These are phyloP conservation scores for Crocuta crocuta DNA, from an alignment of 2,113 vertebrate species.

Conservation along the genomic window DNA sequence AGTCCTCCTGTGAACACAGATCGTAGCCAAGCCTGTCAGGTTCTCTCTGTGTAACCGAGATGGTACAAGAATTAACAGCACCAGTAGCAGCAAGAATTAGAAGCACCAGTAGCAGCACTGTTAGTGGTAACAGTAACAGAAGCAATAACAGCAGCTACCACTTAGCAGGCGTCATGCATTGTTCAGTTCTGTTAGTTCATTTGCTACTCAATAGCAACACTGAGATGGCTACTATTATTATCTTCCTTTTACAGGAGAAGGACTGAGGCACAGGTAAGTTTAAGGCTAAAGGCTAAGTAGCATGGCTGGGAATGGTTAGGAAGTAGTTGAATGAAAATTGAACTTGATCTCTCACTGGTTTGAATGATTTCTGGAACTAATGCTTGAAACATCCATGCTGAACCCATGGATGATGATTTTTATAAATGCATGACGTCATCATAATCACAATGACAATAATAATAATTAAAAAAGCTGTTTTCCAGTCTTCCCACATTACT, in stretches of 20 bases:
- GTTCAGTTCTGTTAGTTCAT: background rate
- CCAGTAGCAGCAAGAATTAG: no score
- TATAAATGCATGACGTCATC: background rate
- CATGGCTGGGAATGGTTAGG: background rate
- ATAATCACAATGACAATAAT: background rate
- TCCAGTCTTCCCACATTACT: background rate
- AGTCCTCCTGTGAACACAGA: background rate
- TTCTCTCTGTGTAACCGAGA: background rate
- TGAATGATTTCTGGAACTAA: background rate
- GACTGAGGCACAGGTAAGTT: background rate
- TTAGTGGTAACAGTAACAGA: background rate
- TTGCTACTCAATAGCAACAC: background rate
- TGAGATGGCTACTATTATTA: background rate
- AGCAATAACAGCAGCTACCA: background rate
- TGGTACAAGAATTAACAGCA: background rate
- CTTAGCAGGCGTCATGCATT: background rate
- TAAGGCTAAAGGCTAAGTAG: background rate
- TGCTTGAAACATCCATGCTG: background rate
- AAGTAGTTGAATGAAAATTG: background rate
- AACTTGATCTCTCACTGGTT: background rate
- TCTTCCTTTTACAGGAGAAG: background rate
- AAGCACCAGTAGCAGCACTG: no score
- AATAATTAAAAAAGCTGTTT: background rate
- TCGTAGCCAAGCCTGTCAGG: background rate
- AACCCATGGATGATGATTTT: background rate